Evolutionary conservation across 2,888 invertebrate genomes (phyloP), one percentile per base, ranked within the genome.

Genomic region (Lymantria dispar): DNA sequence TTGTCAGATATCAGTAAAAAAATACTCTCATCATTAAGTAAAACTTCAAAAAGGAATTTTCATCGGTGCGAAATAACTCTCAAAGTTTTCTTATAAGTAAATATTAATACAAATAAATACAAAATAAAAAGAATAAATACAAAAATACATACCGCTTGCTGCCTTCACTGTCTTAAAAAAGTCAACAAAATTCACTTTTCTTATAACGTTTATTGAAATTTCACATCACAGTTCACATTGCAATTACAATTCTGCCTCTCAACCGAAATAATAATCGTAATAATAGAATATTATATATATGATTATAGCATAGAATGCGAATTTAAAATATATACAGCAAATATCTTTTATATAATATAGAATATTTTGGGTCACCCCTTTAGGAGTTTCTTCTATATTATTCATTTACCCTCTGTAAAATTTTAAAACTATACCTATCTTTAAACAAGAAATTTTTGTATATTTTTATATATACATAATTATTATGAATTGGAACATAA

Each of bases 261-360:
- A 83, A 22, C 82, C 83, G 62, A 88, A 81, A 72, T 86, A 90
- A 60, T 83, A 83, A 56, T 90, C 90, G 67, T 86, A 90, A 57
- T 83, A 83, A 60, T 87, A 88, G 58, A 90, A 88, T 8, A 89
- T 15, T 0, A 84, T 60, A 58, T 87, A 91, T 33, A 91, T 81
- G 0, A 75, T 72, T 38, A 91, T 41, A 0, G 91, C 90, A 59
- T 89, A 89, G 0, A 85, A 49, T 0, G 83, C 80, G 43, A 91
- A 90, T 70, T 87, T 91, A 1, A 84, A 62, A 60, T 91, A 91
- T 5, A 91, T 54, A 45, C 72, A 81, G 10, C 84, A 57, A 61
- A 91, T 82, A 63, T 90, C 90, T 61, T 78, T 85, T 0, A 87
- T 8, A 41, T 80, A 85, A 38, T 61, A 65, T 49, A 64, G 54